Evolutionary conservation across 2,113 vertebrate genomes (phyloP).

Genomic region (Ardeotis arabs): DNA sequence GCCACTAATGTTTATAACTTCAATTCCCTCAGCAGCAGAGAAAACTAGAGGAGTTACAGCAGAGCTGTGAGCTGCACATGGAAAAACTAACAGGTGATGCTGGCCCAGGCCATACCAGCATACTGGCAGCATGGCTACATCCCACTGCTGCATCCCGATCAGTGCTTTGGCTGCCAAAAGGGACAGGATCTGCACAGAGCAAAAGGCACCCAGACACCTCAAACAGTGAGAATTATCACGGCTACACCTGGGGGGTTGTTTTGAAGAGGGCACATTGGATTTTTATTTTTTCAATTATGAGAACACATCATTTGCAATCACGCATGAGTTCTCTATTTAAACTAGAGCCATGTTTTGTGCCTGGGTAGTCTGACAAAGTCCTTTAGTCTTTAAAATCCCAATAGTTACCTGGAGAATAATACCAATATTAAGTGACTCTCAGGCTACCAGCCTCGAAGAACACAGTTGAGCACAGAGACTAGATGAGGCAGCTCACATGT

Average conservation of each 20-base stretch:
- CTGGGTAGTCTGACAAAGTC: neutral
- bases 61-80: rapidly evolving
- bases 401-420: neutral
- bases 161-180: neutral
- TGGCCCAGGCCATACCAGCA: rapidly evolving
- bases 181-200: neutral
- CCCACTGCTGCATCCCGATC: rapidly evolving
- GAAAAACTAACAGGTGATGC: neutral
- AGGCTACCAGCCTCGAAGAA: neutral
- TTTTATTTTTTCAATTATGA: neutral
- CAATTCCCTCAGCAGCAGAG: neutral
- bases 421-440: neutral
- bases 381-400: neutral
- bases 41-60: neutral
- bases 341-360: neutral
- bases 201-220: neutral
- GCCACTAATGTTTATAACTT: neutral
- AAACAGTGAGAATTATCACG: neutral
- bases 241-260: rapidly evolving
- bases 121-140: neutral
- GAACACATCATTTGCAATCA: neutral
- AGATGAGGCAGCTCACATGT: neutral
- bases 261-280: neutral
- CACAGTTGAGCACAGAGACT: neutral
- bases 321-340: neutral